phyloP scores from a whole-genome alignment of 2,113 vertebrate genomes.

The Callospermophilus lateralis region DNA sequence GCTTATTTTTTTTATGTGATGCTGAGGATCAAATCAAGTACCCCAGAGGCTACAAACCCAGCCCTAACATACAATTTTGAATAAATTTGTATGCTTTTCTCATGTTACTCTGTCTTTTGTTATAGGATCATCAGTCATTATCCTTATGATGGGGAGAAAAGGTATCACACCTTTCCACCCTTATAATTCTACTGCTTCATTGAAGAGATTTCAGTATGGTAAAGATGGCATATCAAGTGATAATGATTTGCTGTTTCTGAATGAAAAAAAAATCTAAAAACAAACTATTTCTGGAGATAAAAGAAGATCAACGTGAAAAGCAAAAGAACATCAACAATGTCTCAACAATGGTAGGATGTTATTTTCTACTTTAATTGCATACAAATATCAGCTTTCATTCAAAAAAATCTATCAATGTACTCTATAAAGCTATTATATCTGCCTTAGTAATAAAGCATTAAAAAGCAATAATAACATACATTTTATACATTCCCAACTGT shows the following conservation, averaged over 20 bases:
- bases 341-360: slow-evolving; percentile 28
- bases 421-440: slow-evolving; percentile 72
- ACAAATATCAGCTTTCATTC: slow-evolving; percentile 66
- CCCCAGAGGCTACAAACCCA: too few species aligned
- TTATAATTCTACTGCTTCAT: background rate
- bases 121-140: background rate
- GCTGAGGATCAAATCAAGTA: too few species aligned
- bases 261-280: background rate
- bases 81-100: background rate
- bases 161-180: background rate
- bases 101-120: background rate
- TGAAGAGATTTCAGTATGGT: background rate
- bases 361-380: slow-evolving; percentile 61
- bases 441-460: slow-evolving; percentile 67
- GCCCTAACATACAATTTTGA: background rate
- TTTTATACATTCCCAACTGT: background rate
- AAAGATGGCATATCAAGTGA: slow-evolving; percentile 36
- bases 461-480: slow-evolving; percentile 69
- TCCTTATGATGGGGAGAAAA: background rate
- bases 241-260: slow-evolving; percentile 28
- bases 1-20: too few species aligned
- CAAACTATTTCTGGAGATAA: background rate
- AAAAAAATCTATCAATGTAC: slow-evolving; percentile 57
- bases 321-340: background rate
- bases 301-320: slow-evolving; percentile 51